Evolutionary conservation across 2,113 vertebrate genomes (phyloP).

Genomic region (Vanacampus margaritifer): DNA sequence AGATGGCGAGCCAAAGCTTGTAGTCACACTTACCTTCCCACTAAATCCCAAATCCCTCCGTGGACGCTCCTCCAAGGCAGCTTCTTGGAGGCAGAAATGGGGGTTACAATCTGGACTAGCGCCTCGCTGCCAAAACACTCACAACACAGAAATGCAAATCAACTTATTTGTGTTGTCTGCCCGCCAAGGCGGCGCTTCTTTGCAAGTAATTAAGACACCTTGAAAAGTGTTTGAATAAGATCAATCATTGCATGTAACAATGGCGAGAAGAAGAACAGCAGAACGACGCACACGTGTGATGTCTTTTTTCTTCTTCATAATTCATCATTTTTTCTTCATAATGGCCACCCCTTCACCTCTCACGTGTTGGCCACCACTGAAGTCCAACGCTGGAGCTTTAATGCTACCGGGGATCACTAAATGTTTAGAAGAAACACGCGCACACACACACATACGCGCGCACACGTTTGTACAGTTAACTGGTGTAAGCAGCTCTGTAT

Average conservation of each 20-base stretch:
- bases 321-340: neutral
- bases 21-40: constrained; percentile 99
- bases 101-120: constrained; percentile 99
- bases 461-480: constrained; percentile 62
- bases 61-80: constrained; percentile 99
- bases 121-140: constrained; percentile 95
- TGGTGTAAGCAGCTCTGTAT: constrained; percentile 67
- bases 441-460: constrained; percentile 21
- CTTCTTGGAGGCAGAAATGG: constrained; percentile 98
- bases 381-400: neutral
- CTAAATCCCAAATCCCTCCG: constrained; percentile 99
- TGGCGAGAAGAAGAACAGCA: constrained; percentile 6
- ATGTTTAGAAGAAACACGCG: neutral
- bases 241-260: constrained; percentile 65
- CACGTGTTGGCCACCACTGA: neutral
- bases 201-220: constrained; percentile 99
- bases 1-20: constrained; percentile 99
- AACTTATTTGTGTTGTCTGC: constrained; percentile 98
- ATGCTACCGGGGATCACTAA: neutral
- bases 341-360: neutral
- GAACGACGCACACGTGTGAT: neutral
- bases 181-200: constrained; percentile 90
- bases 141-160: constrained; percentile 99
- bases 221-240: constrained; percentile 86
- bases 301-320: neutral